phyloP scores from a whole-genome alignment of 1,140 invertebrate species.

The Drosophila ogumai region DNA sequence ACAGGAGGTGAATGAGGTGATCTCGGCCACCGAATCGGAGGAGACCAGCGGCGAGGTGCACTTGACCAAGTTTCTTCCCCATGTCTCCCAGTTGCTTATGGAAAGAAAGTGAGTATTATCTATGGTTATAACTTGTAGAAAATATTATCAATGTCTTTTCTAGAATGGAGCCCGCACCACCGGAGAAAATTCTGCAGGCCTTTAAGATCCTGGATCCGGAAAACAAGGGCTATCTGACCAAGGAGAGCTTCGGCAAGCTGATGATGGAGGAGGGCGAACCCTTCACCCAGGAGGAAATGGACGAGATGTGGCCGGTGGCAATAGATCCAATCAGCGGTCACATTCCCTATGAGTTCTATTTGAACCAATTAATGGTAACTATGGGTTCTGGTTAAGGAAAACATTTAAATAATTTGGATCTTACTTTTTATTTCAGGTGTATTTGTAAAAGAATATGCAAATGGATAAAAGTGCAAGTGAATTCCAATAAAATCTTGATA shows the following conservation, averaged over 20 bases:
- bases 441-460: slow-evolving; percentile 25
- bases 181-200: slow-evolving; percentile 92
- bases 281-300: slow-evolving; percentile 94
- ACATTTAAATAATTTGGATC: too few species aligned
- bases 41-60: slow-evolving; percentile 90
- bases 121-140: not conserved
- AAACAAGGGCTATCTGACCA: slow-evolving; percentile 89
- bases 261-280: slow-evolving; percentile 94
- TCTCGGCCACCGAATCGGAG: slow-evolving; percentile 90
- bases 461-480: slow-evolving; percentile 6
- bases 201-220: slow-evolving; percentile 93
- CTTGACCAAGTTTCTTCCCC: slow-evolving; percentile 88
- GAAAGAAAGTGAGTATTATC: slow-evolving; percentile 56
- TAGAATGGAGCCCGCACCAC: slow-evolving; percentile 88
- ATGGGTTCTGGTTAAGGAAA: not conserved
- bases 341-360: slow-evolving; percentile 92
- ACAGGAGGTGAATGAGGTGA: slow-evolving; percentile 94
- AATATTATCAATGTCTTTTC: too few species aligned
- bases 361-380: slow-evolving; percentile 89
- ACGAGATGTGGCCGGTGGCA: slow-evolving; percentile 95
- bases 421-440: slow-evolving; percentile 48
- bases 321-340: slow-evolving; percentile 91
- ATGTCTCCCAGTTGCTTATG: slow-evolving; percentile 88
- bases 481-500: slow-evolving; percentile 13
- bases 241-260: slow-evolving; percentile 88